phyloP scores from a whole-genome alignment of 2,113 vertebrate genomes.

The Egretta garzetta region DNA sequence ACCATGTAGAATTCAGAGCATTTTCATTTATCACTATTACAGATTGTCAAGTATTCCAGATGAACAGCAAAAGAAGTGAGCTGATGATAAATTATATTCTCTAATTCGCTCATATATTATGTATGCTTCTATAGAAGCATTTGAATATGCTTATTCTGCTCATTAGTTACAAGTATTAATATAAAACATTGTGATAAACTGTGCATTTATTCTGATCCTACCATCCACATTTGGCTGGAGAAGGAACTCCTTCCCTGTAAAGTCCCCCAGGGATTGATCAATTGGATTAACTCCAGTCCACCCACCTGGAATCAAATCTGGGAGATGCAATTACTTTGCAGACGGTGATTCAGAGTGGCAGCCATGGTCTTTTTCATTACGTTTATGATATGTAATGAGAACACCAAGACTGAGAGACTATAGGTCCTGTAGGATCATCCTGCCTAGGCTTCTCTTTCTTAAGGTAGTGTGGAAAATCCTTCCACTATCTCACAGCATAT shows the following conservation, averaged over 20 bases:
- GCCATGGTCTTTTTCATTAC: not conserved
- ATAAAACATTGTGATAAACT: not conserved
- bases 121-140: not conserved
- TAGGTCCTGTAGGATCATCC: not conserved
- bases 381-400: not conserved
- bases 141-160: not conserved
- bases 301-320: not conserved
- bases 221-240: not conserved
- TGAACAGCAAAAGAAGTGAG: not conserved
- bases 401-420: not conserved
- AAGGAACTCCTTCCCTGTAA: not conserved
- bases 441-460: not conserved
- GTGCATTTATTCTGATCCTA: not conserved
- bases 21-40: not conserved
- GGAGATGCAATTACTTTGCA: not conserved
- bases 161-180: not conserved
- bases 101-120: not conserved
- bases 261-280: not conserved
- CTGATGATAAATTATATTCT: not conserved
- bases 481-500: not conserved
- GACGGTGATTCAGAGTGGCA: not conserved
- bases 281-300: not conserved
- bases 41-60: not conserved
- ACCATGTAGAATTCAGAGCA: fast-evolving
- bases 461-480: not conserved